These are phyloP conservation scores for Cyanoderma ruficeps DNA, from an alignment of 2,113 vertebrate species.

Conservation along the genomic window DNA sequence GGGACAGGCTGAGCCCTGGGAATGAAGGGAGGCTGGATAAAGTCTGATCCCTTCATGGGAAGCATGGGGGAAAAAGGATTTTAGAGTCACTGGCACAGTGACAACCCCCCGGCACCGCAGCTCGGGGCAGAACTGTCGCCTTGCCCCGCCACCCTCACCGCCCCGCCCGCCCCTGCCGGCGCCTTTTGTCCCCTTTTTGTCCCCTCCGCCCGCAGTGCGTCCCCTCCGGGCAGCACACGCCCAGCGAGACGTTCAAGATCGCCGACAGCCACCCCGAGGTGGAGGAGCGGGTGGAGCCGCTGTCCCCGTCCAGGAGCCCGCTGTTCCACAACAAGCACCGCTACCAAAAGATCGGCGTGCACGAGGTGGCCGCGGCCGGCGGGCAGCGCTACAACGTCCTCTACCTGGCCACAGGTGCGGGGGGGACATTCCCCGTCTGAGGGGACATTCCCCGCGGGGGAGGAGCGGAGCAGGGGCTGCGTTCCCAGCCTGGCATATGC, in stretches of 20 bases:
- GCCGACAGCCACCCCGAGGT: conserved; percentile 76
- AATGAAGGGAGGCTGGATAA: too few species aligned
- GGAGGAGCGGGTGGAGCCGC: conserved; percentile 64
- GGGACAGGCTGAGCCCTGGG: too few species aligned
- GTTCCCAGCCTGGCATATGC: background rate
- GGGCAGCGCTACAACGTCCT: conserved; percentile 59
- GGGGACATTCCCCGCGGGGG: background rate
- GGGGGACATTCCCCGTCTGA: too few species aligned
- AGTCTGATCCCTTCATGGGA: too few species aligned
- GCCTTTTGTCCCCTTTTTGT: background rate
- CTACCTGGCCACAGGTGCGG: conserved; percentile 66
- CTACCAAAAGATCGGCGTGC: conserved; percentile 72
- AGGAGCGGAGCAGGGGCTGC: background rate
- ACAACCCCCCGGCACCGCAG: too few species aligned
- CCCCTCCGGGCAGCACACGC: conserved; percentile 60
- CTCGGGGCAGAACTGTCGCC: background rate
- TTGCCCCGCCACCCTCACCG: background rate
- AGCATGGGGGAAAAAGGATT: too few species aligned
- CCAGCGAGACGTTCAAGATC: conserved; percentile 75
- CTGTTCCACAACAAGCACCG: conserved; percentile 76
- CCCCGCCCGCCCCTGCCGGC: background rate
- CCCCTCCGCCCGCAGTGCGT: conserved; percentile 42
- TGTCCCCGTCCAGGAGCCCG: conserved; percentile 37
- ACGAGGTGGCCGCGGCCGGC: background rate
- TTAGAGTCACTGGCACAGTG: too few species aligned